Evolutionary conservation across 2,888 invertebrate species (phyloP).

Genomic region (Drosophila tanythrix): DNA sequence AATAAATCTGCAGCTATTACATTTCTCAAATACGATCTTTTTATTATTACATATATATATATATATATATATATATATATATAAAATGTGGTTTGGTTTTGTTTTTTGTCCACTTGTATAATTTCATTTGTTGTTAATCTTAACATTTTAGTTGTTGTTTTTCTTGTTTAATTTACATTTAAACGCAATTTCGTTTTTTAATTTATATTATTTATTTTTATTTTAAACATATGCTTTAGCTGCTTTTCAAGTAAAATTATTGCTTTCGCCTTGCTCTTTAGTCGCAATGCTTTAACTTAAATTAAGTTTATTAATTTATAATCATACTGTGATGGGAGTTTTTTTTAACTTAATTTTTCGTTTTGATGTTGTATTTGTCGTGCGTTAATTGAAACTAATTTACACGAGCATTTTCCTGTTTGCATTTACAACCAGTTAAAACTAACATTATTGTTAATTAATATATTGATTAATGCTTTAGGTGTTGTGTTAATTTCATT

Average conservation of each 20-base stretch:
- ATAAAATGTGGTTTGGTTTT: conserved; percentile 67
- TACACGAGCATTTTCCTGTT: conserved; percentile 53
- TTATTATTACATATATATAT: conserved; percentile 60
- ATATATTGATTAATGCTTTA: conserved; percentile 26
- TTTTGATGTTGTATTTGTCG: conserved; percentile 26
- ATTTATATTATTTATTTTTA: conserved; percentile 31
- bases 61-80: conserved; percentile 61
- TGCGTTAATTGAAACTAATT: conserved; percentile 50
- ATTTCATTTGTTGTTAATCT: conserved; percentile 49
- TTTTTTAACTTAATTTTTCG: conserved; percentile 1
- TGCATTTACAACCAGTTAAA: conserved; percentile 73
- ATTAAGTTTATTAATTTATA: conserved; percentile 44
- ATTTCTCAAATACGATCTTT: conserved; percentile 62
- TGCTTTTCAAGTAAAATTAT: conserved; percentile 70
- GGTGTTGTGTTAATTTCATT: conserved; percentile 36
- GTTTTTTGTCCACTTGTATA: conserved; percentile 51
- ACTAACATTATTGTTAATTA: conserved; percentile 59
- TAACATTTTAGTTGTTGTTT: conserved; percentile 48
- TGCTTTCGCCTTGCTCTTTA: conserved; percentile 68
- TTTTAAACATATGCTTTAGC: conserved; percentile 23
- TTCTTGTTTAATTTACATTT: conserved; percentile 54
- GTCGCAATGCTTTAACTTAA: conserved; percentile 60
- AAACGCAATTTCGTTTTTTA: conserved; percentile 25
- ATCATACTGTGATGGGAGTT: conserved; percentile 48
- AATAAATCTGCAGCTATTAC: conserved; percentile 57